Base-by-base conservation (phyloP, 2,888 invertebrate species). In the Cephus rjabovi region DNA sequence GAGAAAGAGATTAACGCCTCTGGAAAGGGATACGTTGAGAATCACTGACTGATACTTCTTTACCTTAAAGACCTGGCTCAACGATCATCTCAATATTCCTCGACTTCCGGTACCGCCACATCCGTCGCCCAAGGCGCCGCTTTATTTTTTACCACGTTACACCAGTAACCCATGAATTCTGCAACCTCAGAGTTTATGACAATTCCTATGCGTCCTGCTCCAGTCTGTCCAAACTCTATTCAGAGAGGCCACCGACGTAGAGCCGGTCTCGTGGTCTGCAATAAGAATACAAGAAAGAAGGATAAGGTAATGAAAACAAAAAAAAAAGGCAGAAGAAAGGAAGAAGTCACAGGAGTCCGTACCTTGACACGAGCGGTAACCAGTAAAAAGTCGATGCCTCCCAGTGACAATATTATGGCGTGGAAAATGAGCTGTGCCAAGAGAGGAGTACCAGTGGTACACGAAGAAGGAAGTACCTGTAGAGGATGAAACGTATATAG, bases 231-330 rank as follows among this genome's bases (percentile, higher is more conserved):
- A 56, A 56, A 56, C 23, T 56, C 56, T 56, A 56, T 23, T 56
- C 56, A 23, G 56, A 23, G 73, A 35, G 76, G 70, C 76, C 76
- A 76, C 76, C 76, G n/a, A 76, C 71, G 76, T 37, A 76, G 75
- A 75, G 35, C 1, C 23, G 33, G 71, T 30, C 31, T 11, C 12
- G 31, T 71, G 15, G 71, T 71, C 34, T 71, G 71, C 12, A 71
- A 34, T 15, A 71, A 71, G 71, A 71, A 34, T 71, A 33, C 11
- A 23, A 75, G 30, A 12, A 31, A 69, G 9, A 15, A n/a, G 30
- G 23, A 75, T 23, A 30, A 35, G 56, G 11, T 40, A 40, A 56
- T 15, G 56, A 56, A 56, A 56, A 40, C 1, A 40, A 56, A 56
- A 23, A 30, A 15, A 6, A 56, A 15, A 15, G 4, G 4, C 23